phyloP scores from a whole-genome alignment of 1,140 invertebrate species.

The Neodiprion virginianus region DNA sequence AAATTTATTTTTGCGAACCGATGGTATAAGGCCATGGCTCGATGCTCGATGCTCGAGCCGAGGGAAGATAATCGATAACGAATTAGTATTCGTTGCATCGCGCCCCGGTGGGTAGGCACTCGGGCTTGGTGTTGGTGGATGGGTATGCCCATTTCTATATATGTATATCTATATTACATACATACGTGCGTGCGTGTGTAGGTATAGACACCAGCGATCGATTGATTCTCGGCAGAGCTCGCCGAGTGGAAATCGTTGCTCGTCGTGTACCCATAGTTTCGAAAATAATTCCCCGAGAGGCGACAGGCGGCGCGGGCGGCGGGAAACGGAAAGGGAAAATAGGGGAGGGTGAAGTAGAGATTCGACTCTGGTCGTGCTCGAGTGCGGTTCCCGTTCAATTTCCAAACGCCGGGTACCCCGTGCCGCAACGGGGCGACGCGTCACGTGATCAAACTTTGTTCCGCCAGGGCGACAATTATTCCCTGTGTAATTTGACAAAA shows the following conservation, averaged over 20 bases:
- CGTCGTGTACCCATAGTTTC: conserved; percentile 2
- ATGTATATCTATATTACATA: too few relatives aligned
- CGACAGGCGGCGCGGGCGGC: not conserved
- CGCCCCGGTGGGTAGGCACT: not conserved
- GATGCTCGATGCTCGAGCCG: not conserved
- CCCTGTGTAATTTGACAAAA: conserved; percentile 1
- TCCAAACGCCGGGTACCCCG: not conserved
- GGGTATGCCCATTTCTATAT: too few relatives aligned
- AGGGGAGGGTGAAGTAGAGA: not conserved
- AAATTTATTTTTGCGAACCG: not conserved
- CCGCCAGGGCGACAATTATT: not conserved
- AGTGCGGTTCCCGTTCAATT: not conserved
- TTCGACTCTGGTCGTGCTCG: not conserved
- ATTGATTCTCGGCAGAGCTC: not conserved
- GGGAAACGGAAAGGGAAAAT: not conserved
- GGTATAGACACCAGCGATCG: not conserved
- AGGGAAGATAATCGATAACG: conserved; percentile 3
- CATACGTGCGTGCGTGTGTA: too few relatives aligned
- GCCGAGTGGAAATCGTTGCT: conserved; percentile 3
- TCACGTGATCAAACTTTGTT: conserved; percentile 5
- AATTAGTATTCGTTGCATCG: conserved; percentile 5
- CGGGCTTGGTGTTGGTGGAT: too few relatives aligned
- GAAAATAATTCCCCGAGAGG: conserved; percentile 4
- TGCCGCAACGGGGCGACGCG: not conserved
- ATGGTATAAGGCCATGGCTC: not conserved